A percentile compares a stretch with the other conserved stretches of the same genome.
phyloP scores from a whole-genome alignment of 2,888 invertebrate species.

The Lepas anatifera region DNA sequence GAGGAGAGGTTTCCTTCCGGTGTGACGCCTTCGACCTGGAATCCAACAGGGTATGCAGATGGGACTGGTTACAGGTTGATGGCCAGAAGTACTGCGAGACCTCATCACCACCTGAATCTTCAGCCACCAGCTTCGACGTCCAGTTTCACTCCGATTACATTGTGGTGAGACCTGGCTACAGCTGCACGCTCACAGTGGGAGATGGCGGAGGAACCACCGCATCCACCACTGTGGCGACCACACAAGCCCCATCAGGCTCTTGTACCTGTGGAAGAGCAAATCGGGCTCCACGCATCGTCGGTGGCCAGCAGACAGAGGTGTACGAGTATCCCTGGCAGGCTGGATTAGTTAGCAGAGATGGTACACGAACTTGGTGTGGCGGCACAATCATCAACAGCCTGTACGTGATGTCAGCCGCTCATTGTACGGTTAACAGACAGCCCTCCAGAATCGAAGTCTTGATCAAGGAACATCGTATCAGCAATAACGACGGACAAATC shows the following conservation, averaged over 20 bases:
- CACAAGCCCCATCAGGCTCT: too few relatives aligned
- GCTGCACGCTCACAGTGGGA: neutral
- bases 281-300: too few relatives aligned
- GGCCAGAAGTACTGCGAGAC: neutral
- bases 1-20: neutral
- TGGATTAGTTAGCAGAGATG: neutral
- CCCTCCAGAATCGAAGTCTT: neutral
- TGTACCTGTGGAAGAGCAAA: too few relatives aligned
- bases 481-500: too few relatives aligned
- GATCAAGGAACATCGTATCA: neutral
- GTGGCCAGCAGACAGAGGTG: neutral
- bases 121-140: neutral
- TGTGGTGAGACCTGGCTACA: neutral
- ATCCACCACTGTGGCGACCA: too few relatives aligned
- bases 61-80: neutral
- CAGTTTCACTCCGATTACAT: neutral
- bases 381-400: neutral
- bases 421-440: neutral
- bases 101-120: neutral
- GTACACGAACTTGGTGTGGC: neutral
- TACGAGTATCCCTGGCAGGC: neutral
- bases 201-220: too few relatives aligned
- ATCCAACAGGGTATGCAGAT: neutral
- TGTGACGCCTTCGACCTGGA: neutral
- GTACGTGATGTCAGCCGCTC: neutral